Percentiles rank a stretch among this genome's conserved stretches.
Evolutionary conservation across 2,113 vertebrate genomes (phyloP).

Genomic region (Eulemur macaco): DNA sequence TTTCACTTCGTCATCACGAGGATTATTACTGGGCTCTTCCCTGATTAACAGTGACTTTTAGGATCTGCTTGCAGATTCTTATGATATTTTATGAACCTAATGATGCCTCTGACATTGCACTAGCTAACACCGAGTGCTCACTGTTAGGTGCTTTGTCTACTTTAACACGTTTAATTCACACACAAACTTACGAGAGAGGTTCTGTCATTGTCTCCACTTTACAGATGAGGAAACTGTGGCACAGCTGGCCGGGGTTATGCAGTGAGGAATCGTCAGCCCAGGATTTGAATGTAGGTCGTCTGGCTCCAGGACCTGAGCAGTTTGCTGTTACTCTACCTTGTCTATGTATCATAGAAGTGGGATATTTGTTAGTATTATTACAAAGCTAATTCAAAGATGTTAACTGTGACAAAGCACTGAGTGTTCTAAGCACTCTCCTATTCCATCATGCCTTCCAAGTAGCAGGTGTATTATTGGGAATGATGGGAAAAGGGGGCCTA

Average conservation of each 20-base stretch:
- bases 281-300: not conserved
- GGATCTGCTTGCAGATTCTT: not conserved
- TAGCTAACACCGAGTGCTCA: not conserved
- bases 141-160: not conserved
- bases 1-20: not conserved
- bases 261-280: not conserved
- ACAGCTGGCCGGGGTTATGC: not conserved
- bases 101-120: not conserved
- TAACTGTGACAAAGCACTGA: not conserved
- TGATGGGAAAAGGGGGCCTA: not conserved
- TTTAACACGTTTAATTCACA: not conserved
- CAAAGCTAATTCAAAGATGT: not conserved
- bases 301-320: not conserved
- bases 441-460: not conserved
- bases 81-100: not conserved
- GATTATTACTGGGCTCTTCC: not conserved
- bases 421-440: not conserved
- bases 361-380: not conserved
- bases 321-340: not conserved
- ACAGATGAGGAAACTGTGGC: not conserved
- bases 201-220: not conserved
- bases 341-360: not conserved
- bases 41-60: not conserved
- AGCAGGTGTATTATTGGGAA: not conserved
- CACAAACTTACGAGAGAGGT: not conserved